Evolutionary conservation across 2,113 vertebrate genomes (phyloP), one percentile per base, ranked within the genome.

Genomic region (Probosciger aterrimus): DNA sequence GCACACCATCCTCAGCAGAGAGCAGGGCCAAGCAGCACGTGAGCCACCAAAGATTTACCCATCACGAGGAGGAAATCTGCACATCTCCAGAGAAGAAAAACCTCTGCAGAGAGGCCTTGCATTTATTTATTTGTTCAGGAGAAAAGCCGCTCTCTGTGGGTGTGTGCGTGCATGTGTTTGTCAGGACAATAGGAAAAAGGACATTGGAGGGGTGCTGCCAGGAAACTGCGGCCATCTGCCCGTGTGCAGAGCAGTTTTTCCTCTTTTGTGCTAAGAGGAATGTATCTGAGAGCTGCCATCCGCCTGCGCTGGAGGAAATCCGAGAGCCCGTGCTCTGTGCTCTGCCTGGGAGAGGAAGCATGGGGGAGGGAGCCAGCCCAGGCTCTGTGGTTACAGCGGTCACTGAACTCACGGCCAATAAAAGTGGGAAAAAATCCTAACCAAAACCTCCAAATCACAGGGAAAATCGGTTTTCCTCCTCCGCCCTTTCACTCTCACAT

Each of bases 291-390:
- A 92, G 90, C 91, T 73, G 64, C 92, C 93, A 87, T 93, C 96
- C 77, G 64, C 93, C 90, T 27, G 47, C 74, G 67, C 92, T 65
- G 88, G 96, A 96, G 94, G 95, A 97, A 97, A 97, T 79, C 88
- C 86, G 90, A 96, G 96, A 53, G 71, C 31, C 67, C 64, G 3
- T 1, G 59, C 93, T 37, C 23, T 62, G 4, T 1, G 65, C 93
- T 33, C 25, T 44, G 93, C 85, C 91, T 88, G 86, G 81, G 64
- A 95, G 86, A 95, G 93, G 95, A 93, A 97, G 60, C 39, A 11
- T 28, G 95, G 94, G 95, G 96, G 95, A 97, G 75, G 93, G 92
- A 90, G 88, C 6, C 5, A 49, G 79, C 83, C 57, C 7, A 0
- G 14, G 14, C 94, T 73, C 18, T 95, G 93, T 13, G 93, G 86